These are phyloP conservation scores for Athalia circularis DNA, from an alignment of 2,888 invertebrate species.

Conservation along the genomic window DNA sequence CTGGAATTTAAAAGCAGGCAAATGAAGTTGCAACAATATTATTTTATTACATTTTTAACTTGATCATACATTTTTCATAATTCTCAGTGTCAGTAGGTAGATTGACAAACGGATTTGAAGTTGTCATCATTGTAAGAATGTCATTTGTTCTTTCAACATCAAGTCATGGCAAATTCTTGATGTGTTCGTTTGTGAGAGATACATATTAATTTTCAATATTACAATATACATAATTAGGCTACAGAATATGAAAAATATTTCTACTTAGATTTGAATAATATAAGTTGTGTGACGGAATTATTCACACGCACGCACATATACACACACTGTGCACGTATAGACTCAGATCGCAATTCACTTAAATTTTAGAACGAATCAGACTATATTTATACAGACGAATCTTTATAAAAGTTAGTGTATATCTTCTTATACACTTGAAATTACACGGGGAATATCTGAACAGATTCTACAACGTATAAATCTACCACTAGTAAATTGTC, in stretches of 20 bases:
- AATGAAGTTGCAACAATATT: conserved; percentile 60
- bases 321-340: background rate
- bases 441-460: conserved; percentile 5
- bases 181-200: background rate
- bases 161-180: conserved; percentile 28
- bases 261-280: conserved; percentile 2
- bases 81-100: conserved; percentile 15
- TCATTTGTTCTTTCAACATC: conserved; percentile 8
- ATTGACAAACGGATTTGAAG: conserved; percentile 56
- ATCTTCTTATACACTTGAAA: background rate
- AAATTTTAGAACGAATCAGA: conserved; percentile 7
- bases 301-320: background rate
- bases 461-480: background rate
- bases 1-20: background rate
- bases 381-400: background rate
- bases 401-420: conserved; percentile 3
- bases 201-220: conserved; percentile 35
- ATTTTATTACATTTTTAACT: conserved; percentile 66
- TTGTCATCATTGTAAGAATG: conserved; percentile 59
- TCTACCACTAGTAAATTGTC: too few relatives aligned
- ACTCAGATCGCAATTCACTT: background rate
- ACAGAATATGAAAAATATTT: conserved; percentile 1
- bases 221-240: conserved; percentile 18
- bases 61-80: conserved; percentile 56
- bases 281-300: background rate